phyloP scores from a whole-genome alignment of 2,113 vertebrate genomes.

The Upupa epops region DNA sequence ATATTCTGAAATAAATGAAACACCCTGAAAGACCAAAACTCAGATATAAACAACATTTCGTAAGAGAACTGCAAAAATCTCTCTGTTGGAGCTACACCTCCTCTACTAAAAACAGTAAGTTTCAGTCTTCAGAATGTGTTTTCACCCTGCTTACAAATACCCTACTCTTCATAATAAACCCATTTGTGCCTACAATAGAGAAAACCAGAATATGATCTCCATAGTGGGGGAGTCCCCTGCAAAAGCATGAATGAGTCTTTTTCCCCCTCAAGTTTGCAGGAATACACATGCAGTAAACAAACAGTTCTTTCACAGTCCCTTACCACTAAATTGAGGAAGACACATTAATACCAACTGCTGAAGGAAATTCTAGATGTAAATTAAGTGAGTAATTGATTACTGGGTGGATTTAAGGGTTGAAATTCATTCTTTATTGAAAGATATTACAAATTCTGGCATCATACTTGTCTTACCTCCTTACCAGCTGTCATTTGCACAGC shows the following conservation, averaged over 20 bases:
- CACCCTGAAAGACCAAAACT: background rate
- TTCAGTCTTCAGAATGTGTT: background rate
- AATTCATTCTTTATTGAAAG: background rate
- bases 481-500: background rate
- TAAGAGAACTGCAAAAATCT: background rate
- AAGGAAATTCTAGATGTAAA: background rate
- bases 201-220: background rate
- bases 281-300: background rate
- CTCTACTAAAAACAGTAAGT: background rate
- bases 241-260: background rate
- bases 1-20: background rate
- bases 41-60: background rate
- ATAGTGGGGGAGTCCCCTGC: background rate
- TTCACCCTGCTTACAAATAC: background rate
- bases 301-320: background rate
- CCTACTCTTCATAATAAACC: background rate
- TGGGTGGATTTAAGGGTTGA: background rate
- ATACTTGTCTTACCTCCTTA: background rate
- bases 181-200: background rate
- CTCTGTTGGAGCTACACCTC: background rate
- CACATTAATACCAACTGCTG: background rate
- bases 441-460: background rate
- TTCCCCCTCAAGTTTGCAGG: background rate
- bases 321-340: background rate
- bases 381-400: background rate